These are phyloP conservation scores for Radopholus similis DNA, from an alignment of 1,140 invertebrate species.

Conservation along the genomic window DNA sequence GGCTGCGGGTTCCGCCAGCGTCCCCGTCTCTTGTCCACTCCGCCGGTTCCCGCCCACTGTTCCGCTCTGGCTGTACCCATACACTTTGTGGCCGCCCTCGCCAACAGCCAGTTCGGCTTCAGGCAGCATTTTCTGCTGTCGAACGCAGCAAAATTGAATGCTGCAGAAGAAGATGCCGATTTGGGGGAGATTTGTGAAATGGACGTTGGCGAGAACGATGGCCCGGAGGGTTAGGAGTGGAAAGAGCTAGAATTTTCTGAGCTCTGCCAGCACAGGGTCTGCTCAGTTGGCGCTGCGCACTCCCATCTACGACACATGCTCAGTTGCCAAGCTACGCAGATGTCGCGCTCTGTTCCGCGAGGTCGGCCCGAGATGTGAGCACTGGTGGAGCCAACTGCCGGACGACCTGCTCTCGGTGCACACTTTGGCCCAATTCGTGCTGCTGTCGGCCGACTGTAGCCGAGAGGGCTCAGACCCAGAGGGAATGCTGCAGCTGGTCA, in stretches of 20 bases:
- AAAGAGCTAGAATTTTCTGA: neutral
- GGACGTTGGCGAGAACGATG: neutral
- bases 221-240: neutral
- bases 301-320: neutral
- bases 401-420: slow-evolving; percentile 5
- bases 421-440: slow-evolving; percentile 8
- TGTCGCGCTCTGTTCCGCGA: neutral
- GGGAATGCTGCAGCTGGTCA: slow-evolving; percentile 3
- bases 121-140: neutral
- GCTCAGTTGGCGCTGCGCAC: neutral
- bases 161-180: neutral
- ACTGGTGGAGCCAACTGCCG: neutral
- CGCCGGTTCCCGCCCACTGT: neutral
- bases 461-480: neutral
- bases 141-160: neutral
- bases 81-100: neutral
- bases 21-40: neutral
- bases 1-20: slow-evolving; percentile 11
- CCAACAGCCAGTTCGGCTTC: neutral
- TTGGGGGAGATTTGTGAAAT: neutral
- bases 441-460: slow-evolving; percentile 3
- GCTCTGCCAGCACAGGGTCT: neutral
- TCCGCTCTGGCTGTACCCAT: neutral
- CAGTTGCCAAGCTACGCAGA: slow-evolving; percentile 1
- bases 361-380: neutral